phyloP scores from a whole-genome alignment of 1,140 invertebrate genomes.

The Lerema accius region DNA sequence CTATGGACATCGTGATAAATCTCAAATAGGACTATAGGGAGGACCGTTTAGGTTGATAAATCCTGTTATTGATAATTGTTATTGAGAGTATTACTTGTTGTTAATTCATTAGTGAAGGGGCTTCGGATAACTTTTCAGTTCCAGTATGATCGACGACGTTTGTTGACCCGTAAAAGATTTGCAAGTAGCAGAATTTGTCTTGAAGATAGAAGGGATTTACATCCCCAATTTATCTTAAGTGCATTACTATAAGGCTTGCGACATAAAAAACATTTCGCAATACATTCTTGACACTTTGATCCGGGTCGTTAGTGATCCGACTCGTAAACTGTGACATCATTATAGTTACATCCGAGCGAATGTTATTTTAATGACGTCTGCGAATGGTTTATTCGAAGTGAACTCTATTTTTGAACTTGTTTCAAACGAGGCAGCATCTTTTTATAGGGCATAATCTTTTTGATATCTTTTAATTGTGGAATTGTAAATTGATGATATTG shows the following conservation, averaged over 20 bases:
- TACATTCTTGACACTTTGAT: constrained; percentile 3
- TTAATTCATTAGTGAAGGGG: too few relatives aligned
- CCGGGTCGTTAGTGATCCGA: constrained; percentile 8
- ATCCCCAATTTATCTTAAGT: background rate
- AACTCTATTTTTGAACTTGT: constrained; percentile 11
- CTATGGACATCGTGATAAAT: too few relatives aligned
- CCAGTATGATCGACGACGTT: too few relatives aligned
- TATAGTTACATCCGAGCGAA: constrained; percentile 18
- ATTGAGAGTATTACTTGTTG: too few relatives aligned
- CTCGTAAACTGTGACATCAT: constrained; percentile 13
- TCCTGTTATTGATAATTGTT: too few relatives aligned
- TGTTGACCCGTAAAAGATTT: too few relatives aligned
- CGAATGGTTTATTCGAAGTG: constrained; percentile 7
- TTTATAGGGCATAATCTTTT: constrained; percentile 4
- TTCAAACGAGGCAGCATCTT: background rate
- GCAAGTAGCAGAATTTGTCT: too few relatives aligned
- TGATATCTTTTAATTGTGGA: background rate
- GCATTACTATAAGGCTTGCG: background rate
- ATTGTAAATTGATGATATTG: too few relatives aligned
- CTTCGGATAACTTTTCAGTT: too few relatives aligned
- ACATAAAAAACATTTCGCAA: constrained; percentile 3
- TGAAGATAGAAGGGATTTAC: too few relatives aligned
- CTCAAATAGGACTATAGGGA: too few relatives aligned
- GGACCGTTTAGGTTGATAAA: too few relatives aligned
- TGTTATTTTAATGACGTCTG: constrained; percentile 25